phyloP scores from a whole-genome alignment of 2,113 vertebrate species.

The Chamaetylas fuelleborni region DNA sequence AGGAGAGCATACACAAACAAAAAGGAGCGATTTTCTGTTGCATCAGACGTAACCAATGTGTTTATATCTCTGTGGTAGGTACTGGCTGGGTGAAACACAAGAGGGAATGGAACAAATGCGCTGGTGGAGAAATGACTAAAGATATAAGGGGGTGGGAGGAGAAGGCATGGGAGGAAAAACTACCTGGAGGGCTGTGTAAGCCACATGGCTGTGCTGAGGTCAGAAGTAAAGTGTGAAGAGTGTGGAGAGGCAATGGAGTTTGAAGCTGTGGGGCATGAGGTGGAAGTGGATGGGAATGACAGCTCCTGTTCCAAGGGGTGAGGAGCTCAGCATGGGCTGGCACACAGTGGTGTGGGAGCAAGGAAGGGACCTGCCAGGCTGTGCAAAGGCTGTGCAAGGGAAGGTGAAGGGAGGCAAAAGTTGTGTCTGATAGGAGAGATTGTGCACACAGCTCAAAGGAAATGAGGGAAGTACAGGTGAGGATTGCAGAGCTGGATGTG shows the following conservation, averaged over 20 bases:
- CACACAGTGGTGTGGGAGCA: not conserved
- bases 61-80: not conserved
- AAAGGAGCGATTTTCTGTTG: not conserved
- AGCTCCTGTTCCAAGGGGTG: not conserved
- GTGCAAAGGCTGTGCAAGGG: not conserved
- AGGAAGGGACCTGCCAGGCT: not conserved
- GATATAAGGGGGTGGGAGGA: not conserved
- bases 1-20: not conserved
- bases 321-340: not conserved
- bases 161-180: not conserved
- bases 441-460: not conserved
- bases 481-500: not conserved
- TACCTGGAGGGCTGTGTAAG: not conserved
- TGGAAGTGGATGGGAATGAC: not conserved
- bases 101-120: not conserved
- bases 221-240: conserved; percentile 11
- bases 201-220: not conserved
- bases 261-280: not conserved
- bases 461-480: not conserved
- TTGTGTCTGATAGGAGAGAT: not conserved
- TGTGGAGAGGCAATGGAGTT: not conserved
- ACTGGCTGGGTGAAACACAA: not conserved
- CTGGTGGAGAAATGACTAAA: not conserved
- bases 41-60: not conserved
- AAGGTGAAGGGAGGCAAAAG: not conserved